phyloP scores from a whole-genome alignment of 2,113 vertebrate species.

The Hippocampus barbouri region DNA sequence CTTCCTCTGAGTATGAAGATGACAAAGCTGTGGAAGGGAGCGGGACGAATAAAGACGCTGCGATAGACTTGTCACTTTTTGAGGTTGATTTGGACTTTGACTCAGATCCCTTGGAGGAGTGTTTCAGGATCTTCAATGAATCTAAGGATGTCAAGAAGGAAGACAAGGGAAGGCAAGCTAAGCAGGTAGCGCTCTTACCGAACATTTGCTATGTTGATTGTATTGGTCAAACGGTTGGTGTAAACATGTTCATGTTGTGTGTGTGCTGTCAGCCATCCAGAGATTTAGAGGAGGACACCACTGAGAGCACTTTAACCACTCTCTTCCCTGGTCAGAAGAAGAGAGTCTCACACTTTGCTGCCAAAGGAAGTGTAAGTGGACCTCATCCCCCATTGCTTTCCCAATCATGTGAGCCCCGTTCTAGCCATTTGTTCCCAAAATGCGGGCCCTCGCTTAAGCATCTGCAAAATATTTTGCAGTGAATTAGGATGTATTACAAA shows the following conservation, averaged over 20 bases:
- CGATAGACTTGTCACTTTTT: conserved; percentile 74
- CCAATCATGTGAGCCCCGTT: neutral
- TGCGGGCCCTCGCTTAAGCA: no score
- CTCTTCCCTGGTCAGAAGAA: conserved; percentile 91
- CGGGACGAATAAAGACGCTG: conserved; percentile 31
- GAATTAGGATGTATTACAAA: neutral
- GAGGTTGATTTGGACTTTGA: conserved; percentile 89
- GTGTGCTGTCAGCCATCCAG: conserved; percentile 46
- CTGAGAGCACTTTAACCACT: conserved; percentile 78
- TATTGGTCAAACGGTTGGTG: neutral
- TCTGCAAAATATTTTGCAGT: neutral
- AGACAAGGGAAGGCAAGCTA: conserved; percentile 88
- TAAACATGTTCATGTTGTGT: conserved; percentile 10
- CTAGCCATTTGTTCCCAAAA: no score
- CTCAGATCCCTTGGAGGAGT: conserved; percentile 94
- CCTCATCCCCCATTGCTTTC: neutral
- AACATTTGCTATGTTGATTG: neutral
- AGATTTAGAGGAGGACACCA: conserved; percentile 71
- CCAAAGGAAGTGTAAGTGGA: conserved; percentile 81
- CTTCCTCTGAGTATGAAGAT: conserved; percentile 64
- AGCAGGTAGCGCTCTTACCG: conserved; percentile 75
- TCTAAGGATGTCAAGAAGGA: conserved; percentile 89
- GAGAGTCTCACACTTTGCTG: conserved; percentile 88
- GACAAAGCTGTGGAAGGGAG: conserved; percentile 32
- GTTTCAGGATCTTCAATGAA: conserved; percentile 93